Percentiles rank a stretch among this genome's conserved stretches.
phyloP scores from a whole-genome alignment of 2,888 invertebrate genomes.

The Adela reaumurella region DNA sequence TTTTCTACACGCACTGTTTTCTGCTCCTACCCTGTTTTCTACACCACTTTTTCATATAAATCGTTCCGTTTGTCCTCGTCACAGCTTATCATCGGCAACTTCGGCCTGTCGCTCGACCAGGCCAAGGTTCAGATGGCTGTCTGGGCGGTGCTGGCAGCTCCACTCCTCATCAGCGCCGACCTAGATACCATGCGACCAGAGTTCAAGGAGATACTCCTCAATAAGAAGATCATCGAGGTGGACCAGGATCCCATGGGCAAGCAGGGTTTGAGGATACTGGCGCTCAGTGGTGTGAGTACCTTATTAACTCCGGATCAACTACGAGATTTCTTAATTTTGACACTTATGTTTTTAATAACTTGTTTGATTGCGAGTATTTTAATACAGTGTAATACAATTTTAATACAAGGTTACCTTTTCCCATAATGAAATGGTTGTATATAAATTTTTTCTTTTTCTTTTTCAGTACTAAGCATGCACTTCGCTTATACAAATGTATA shows the following conservation, averaged over 20 bases:
- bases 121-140: slow-evolving; percentile 70
- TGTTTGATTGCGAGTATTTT: no score
- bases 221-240: slow-evolving; percentile 47
- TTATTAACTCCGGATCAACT: not conserved
- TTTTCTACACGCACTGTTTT: no score
- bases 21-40: no score
- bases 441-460: no score
- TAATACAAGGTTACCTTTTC: no score
- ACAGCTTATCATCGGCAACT: slow-evolving; percentile 59
- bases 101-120: slow-evolving; percentile 63
- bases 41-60: no score
- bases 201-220: slow-evolving; percentile 59
- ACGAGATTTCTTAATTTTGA: no score
- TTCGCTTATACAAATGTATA: no score
- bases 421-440: no score
- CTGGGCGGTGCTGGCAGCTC: slow-evolving; percentile 70
- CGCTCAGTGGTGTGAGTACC: slow-evolving; percentile 15
- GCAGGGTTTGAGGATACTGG: slow-evolving; percentile 27
- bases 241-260: slow-evolving; percentile 53
- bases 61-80: no score
- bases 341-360: not conserved
- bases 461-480: no score
- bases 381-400: no score
- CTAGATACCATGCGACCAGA: slow-evolving; percentile 56
- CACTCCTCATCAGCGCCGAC: slow-evolving; percentile 69